These are phyloP conservation scores for Ferdinandea cuprea DNA, from an alignment of 2,888 invertebrate species.

Conservation along the genomic window DNA sequence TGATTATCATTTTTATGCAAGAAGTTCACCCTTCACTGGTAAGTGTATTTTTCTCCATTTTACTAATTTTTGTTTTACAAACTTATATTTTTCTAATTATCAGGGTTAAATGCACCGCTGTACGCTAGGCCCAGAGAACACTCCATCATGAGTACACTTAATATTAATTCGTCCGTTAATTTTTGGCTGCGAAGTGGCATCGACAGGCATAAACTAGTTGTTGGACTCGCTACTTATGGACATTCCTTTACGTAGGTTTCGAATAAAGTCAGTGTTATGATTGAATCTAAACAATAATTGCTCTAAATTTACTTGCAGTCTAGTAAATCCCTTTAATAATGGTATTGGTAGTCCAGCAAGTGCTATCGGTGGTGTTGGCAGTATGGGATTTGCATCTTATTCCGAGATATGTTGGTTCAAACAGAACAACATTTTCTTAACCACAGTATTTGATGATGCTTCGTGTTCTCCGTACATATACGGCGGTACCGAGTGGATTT, in stretches of 20 bases:
- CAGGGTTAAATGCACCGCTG: conserved; percentile 91
- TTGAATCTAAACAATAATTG: not conserved
- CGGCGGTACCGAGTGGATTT: conserved; percentile 90
- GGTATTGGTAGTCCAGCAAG: conserved; percentile 88
- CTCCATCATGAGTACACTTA: conserved; percentile 88
- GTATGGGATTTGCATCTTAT: conserved; percentile 88
- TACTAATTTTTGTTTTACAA: too few species aligned
- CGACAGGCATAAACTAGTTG: conserved; percentile 89
- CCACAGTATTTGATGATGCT: conserved; percentile 86
- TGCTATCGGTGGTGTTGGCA: conserved; percentile 88
- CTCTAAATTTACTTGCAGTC: conserved; percentile 79
- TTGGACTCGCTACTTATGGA: conserved; percentile 95
- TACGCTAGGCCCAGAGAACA: conserved; percentile 86
- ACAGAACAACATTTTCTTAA: conserved; percentile 83
- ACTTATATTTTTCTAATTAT: not conserved
- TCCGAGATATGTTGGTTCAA: conserved; percentile 88
- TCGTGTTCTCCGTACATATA: conserved; percentile 91
- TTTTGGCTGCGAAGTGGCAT: conserved; percentile 91
- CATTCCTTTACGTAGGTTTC: conserved; percentile 87
- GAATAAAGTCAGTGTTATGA: not conserved
- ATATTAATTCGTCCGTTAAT: conserved; percentile 91
- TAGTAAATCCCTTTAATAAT: conserved; percentile 88
- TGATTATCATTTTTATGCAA: conserved; percentile 92
- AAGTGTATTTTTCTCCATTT: too few species aligned
- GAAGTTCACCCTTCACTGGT: conserved; percentile 91